These are phyloP conservation scores for Nudaria mundana DNA, from an alignment of 2,888 invertebrate genomes.

Conservation along the genomic window DNA sequence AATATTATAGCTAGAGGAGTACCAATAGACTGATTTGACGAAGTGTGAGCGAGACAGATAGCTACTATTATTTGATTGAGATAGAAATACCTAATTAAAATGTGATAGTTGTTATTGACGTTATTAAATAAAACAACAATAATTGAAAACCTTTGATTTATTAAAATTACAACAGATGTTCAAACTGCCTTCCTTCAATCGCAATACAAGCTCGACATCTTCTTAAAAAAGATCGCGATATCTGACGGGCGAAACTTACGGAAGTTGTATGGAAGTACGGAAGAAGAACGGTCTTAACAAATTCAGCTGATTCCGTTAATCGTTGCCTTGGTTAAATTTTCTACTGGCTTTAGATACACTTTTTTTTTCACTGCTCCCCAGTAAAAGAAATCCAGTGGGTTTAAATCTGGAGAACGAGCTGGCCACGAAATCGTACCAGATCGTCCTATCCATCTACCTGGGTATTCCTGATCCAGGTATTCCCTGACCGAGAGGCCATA, in stretches of 20 bases:
- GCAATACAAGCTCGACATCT: not conserved
- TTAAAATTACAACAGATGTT: not conserved
- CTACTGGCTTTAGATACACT: not conserved
- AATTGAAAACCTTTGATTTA: too few relatives aligned
- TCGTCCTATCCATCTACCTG: constrained; percentile 1
- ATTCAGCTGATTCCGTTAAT: not conserved
- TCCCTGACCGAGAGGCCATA: not conserved
- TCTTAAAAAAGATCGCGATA: not conserved
- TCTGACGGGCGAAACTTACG: not conserved
- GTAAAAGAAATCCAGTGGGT: not conserved
- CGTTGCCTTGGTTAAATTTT: not conserved
- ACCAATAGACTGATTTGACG: too few relatives aligned
- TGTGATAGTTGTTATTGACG: too few relatives aligned
- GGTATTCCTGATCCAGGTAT: not conserved
- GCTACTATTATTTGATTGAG: too few relatives aligned
- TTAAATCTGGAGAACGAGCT: not conserved
- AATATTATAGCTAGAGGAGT: too few relatives aligned
- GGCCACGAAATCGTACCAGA: constrained; percentile 1
- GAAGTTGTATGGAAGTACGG: too few relatives aligned
- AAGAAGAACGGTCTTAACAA: too few relatives aligned
- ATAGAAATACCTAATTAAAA: too few relatives aligned
- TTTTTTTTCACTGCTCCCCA: not conserved
- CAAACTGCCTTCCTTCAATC: not conserved
- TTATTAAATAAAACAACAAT: too few relatives aligned
- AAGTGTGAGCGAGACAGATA: too few relatives aligned